Percentiles rank a stretch among this genome's conserved stretches.
Evolutionary conservation across 2,888 invertebrate genomes (phyloP).

Genomic region (Mimas tiliae): DNA sequence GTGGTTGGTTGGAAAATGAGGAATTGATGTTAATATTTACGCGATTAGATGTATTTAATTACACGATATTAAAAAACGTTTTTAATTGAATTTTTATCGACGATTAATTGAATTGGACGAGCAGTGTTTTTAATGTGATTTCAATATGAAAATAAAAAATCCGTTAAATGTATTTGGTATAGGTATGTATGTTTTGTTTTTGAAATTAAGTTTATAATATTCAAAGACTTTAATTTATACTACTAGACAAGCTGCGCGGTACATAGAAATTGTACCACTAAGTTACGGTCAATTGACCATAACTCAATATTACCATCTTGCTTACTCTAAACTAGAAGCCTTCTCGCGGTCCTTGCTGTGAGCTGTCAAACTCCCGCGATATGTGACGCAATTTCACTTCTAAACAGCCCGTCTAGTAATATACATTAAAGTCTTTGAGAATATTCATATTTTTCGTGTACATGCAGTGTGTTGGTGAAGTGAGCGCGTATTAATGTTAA

Average conservation of each 20-base stretch:
- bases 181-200: conserved; percentile 29
- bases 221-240: no score
- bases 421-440: no score
- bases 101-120: not conserved
- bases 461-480: not conserved
- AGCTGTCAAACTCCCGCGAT: no score
- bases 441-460: not conserved
- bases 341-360: no score
- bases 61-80: conserved; percentile 17
- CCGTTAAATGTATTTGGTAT: conserved; percentile 33
- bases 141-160: conserved; percentile 41
- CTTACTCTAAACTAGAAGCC: no score
- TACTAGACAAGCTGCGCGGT: no score
- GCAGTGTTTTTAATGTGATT: conserved; percentile 5
- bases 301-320: no score
- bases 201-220: not conserved
- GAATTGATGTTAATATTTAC: conserved; percentile 12
- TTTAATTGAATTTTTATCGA: not conserved
- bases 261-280: no score
- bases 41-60: conserved; percentile 9
- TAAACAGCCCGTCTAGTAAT: no score
- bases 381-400: no score
- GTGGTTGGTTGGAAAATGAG: not conserved
- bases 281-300: no score
- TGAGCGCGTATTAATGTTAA: not conserved